Conservation (phyloP, 2,888 invertebrate genomes). For the Drosophila robusta region DNA sequence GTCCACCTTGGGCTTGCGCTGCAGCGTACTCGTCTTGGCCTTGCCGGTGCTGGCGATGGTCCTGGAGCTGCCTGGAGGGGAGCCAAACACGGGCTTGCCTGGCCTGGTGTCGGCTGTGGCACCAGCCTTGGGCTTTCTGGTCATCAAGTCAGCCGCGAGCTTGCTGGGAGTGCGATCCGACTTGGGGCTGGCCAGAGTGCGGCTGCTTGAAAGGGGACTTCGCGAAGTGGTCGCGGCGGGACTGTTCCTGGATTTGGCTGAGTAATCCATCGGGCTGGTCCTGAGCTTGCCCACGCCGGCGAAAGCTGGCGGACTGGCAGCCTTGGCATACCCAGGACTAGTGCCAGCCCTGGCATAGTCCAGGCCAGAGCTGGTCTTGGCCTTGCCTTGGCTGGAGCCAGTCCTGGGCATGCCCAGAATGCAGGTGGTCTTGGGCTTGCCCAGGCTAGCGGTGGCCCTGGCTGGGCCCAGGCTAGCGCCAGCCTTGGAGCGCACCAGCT, state of each 20-base stretch:
- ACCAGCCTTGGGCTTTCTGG: background rate
- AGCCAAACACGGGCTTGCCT: background rate
- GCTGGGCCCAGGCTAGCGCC: conserved; percentile 7
- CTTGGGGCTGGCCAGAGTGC: background rate
- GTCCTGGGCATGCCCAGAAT: background rate
- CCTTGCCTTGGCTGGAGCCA: background rate
- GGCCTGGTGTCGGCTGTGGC: background rate
- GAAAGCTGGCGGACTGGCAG: background rate
- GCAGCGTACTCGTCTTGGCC: background rate
- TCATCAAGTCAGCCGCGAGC: background rate
- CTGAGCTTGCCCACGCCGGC: too few relatives aligned
- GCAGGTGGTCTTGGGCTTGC: conserved; percentile 16
- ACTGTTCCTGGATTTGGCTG: background rate
- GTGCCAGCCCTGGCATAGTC: background rate
- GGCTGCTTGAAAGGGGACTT: background rate
- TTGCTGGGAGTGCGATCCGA: background rate
- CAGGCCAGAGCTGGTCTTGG: background rate
- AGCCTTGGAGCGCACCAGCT: conserved; percentile 10
- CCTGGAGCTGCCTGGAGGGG: background rate
- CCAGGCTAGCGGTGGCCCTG: background rate
- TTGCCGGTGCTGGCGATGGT: background rate
- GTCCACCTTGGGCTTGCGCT: conserved; percentile 6
- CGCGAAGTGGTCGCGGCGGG: background rate
- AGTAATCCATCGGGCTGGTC: background rate
- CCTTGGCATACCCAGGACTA: conserved; percentile 3